Evolutionary conservation across 2,797 vertebrate species (phyloP).

Genomic region (Hyperoplus lanceolatus): DNA sequence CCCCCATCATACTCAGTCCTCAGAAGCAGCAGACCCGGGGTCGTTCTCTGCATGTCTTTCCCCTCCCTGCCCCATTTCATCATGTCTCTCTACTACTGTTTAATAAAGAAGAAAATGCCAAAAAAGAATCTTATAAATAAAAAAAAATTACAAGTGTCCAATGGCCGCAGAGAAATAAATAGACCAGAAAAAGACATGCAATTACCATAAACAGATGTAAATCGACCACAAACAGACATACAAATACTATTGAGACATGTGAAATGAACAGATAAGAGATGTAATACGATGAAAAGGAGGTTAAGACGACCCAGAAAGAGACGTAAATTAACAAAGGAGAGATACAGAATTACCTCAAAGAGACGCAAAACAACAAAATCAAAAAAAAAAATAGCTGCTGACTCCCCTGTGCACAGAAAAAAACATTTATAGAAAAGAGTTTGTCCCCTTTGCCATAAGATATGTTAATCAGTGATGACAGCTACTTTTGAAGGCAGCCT

Average conservation of each 20-base stretch:
- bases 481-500: too few species aligned
- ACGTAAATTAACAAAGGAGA: not conserved
- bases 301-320: not conserved
- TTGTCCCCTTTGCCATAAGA: too few species aligned
- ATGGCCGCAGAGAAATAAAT: not conserved
- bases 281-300: not conserved
- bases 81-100: too few species aligned
- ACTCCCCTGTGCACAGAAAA: too few species aligned
- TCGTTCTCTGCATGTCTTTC: too few species aligned
- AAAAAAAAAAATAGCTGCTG: too few species aligned
- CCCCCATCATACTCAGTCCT: too few species aligned
- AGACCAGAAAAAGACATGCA: not conserved
- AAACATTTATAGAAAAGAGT: too few species aligned
- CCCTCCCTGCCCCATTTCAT: too few species aligned
- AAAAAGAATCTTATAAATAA: not conserved
- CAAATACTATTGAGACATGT: not conserved
- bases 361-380: not conserved
- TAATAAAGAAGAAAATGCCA: accelerated
- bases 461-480: too few species aligned
- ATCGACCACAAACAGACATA: not conserved
- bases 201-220: not conserved
- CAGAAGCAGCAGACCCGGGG: too few species aligned
- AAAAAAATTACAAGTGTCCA: not conserved
- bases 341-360: not conserved
- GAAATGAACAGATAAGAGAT: not conserved